phyloP scores from a whole-genome alignment of 2,888 invertebrate species.

The Nematopogon swammerdamellus region DNA sequence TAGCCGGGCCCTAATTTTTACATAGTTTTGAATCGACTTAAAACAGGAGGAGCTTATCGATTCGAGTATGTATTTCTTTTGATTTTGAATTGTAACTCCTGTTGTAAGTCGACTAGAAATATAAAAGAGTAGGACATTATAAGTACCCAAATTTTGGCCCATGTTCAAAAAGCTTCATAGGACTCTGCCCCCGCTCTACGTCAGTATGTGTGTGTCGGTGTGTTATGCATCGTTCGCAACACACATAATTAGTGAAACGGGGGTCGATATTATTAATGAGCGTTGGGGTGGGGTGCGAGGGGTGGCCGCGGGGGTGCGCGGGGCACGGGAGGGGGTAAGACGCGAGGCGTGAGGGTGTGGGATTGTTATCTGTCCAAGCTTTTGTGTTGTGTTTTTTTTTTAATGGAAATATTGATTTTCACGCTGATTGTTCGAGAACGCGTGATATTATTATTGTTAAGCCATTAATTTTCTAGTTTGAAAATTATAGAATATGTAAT shows the following conservation, averaged over 20 bases:
- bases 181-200: not conserved
- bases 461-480: too few species aligned
- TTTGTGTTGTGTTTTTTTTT: slow-evolving; percentile 52
- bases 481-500: too few species aligned
- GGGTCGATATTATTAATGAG: slow-evolving; percentile 57
- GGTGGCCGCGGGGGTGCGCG: slow-evolving; percentile 29
- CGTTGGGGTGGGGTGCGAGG: slow-evolving; percentile 21
- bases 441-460: too few species aligned
- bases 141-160: too few species aligned
- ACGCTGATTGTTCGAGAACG: not conserved
- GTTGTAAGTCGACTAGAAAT: too few species aligned
- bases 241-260: slow-evolving; percentile 53
- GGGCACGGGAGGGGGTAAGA: slow-evolving; percentile 16
- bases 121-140: too few species aligned
- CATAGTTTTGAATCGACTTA: too few species aligned
- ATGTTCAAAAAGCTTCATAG: too few species aligned
- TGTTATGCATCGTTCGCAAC: slow-evolving; percentile 39
- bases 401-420: slow-evolving; percentile 36
- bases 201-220: slow-evolving; percentile 20
- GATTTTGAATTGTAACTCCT: too few species aligned
- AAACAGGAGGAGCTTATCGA: too few species aligned
- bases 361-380: slow-evolving; percentile 51
- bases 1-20: too few species aligned
- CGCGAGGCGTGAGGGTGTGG: slow-evolving; percentile 25
- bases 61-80: too few species aligned